Conservation (phyloP, 2,113 vertebrate species). For the Triplophysa siluroides region DNA sequence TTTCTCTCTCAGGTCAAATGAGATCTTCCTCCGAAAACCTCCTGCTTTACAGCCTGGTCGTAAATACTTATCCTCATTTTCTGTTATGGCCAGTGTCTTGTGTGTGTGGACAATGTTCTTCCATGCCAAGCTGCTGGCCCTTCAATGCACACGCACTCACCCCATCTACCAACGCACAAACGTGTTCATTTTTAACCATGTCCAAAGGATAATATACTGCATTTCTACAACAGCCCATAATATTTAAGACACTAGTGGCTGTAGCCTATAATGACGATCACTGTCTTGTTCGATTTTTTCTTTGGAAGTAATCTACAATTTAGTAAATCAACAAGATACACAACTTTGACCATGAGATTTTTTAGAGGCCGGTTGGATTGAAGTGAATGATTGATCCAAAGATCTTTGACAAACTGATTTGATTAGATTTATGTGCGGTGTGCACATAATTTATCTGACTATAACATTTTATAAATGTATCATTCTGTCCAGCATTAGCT, state of each 20-base stretch:
- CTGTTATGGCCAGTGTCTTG: slow-evolving; percentile 39
- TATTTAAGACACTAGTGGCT: slow-evolving; percentile 10
- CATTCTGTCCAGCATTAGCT: too few species aligned
- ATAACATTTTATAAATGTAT: too few species aligned
- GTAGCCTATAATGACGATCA: neutral
- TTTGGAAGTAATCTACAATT: neutral
- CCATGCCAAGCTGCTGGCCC: slow-evolving; percentile 40
- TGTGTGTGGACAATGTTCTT: slow-evolving; percentile 38
- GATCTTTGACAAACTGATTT: neutral
- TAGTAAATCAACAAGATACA: neutral
- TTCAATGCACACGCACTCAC: slow-evolving; percentile 19
- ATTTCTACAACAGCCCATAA: slow-evolving; percentile 22
- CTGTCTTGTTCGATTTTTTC: neutral
- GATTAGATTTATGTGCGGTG: neutral
- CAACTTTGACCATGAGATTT: neutral
- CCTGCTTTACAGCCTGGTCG: slow-evolving; percentile 51
- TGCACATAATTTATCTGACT: neutral
- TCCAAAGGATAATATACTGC: slow-evolving; percentile 45
- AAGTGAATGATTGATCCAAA: neutral
- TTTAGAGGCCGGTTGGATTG: neutral
- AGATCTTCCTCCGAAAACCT: slow-evolving; percentile 48
- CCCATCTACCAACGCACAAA: slow-evolving; percentile 33
- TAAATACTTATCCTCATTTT: slow-evolving; percentile 52
- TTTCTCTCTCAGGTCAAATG: slow-evolving; percentile 47
- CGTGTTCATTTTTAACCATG: slow-evolving; percentile 45